Evolutionary conservation across 2,888 invertebrate species (phyloP), one percentile per base, ranked within the genome.

Genomic region (Malthinus flaveolus): DNA sequence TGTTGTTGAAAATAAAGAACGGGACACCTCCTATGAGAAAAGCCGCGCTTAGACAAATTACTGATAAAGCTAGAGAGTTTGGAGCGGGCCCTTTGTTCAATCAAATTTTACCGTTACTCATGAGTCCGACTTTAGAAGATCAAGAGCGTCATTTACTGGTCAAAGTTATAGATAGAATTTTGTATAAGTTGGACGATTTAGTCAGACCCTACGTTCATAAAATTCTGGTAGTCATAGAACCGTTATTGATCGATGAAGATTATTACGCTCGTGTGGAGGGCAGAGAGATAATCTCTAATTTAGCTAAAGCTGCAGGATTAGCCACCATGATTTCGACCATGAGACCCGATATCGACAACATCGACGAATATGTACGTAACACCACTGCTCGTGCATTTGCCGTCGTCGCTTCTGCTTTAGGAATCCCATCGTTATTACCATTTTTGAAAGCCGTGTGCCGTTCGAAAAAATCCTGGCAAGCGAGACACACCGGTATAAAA

Each of bases 241-340:
- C 99, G 0, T 82, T 99, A 62, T 83, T 99, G 36, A 99, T 99
- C 76, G 99, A 99, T 78, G 99, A 99, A 84, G 99, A 99, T 80
- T 99, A 99, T 80, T 99, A 99, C 78, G 99, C 99, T 23, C 91
- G 99, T 76, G 99, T 99, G 7, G 99, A 99, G 80, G 99, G 98
- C 67, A 86, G 99, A 73, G 99, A 99, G 81, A 99, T 99, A 69
- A 99, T 99, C 74, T 97, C 97, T 0, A 99, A 99, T 80, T 83
- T 99, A 74, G 98, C 99, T 0, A 99, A 99, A 82, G 99, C 99
- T 1, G 99, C 99, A 2, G 99, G 99, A 55, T 81, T 99, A 54
- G 99, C 99, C 3, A 99, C 99, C 9, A 99, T 99, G 99, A 99
- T 99, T 73, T 98, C 98, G 3, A 99, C 99, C 0, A 99, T 99